A percentile compares a stretch with the other conserved stretches of the same genome.
These are phyloP conservation scores for Volucella bombylans DNA, from an alignment of 2,888 invertebrate genomes.

Conservation along the genomic window DNA sequence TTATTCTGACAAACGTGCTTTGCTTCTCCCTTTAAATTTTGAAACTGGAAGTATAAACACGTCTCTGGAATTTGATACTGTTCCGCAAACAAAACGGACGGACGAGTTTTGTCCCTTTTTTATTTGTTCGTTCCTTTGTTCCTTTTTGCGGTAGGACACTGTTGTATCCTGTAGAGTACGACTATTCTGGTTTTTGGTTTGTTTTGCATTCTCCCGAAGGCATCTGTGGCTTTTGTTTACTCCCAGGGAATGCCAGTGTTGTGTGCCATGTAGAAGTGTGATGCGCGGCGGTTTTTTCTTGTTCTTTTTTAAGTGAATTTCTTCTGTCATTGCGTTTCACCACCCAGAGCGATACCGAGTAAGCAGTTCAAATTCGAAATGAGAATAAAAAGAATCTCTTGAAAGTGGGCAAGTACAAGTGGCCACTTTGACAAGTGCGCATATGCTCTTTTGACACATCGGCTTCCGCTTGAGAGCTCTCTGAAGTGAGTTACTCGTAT, in stretches of 20 bases:
- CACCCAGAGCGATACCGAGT: constrained; percentile 50
- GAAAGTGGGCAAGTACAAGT: constrained; percentile 64
- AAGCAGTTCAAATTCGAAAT: constrained; percentile 6
- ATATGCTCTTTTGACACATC: constrained; percentile 72
- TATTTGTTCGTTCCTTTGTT: constrained; percentile 6
- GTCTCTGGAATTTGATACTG: constrained; percentile 60
- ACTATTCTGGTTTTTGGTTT: constrained; percentile 11
- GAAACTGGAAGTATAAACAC: constrained; percentile 43
- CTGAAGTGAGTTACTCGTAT: constrained; percentile 51
- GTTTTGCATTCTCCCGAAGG: constrained; percentile 51
- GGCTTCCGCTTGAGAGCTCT: constrained; percentile 54
- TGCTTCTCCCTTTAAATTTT: constrained; percentile 6
- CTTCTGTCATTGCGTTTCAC: constrained; percentile 36
- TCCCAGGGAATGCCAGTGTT: constrained; percentile 50
- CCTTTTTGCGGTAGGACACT: not conserved
- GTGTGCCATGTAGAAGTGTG: not conserved
- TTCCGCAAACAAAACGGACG: constrained; percentile 60
- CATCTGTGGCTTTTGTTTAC: constrained; percentile 65
- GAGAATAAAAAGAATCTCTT: constrained; percentile 18
- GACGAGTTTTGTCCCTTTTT: constrained; percentile 36
- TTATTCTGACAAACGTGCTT: constrained; percentile 45
- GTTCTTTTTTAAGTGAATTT: constrained; percentile 39
- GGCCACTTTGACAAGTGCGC: constrained; percentile 70
- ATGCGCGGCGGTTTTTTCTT: constrained; percentile 27
- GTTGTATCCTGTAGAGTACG: constrained; percentile 47